Conservation (phyloP, 2,113 vertebrate genomes). For the Amia ocellicauda region DNA sequence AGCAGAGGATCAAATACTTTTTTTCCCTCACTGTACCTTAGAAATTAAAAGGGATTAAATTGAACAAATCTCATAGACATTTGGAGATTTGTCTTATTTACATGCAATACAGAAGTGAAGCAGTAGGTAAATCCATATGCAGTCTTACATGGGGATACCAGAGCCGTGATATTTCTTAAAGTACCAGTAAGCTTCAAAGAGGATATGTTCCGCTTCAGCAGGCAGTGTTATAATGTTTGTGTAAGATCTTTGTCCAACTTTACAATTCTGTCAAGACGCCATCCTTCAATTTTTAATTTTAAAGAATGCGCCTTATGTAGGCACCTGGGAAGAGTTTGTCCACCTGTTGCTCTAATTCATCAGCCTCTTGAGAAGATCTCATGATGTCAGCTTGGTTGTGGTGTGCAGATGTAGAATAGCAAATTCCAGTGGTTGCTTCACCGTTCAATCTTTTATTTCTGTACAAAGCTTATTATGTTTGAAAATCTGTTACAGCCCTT, state of each 20-base stretch:
- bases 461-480: no score
- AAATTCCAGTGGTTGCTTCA: no score
- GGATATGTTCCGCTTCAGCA: background rate
- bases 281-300: background rate
- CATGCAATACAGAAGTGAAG: background rate
- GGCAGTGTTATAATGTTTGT: background rate
- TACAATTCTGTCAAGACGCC: background rate
- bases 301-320: no score
- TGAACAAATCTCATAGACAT: slow-evolving; percentile 13
- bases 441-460: no score
- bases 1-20: no score
- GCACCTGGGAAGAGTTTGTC: no score
- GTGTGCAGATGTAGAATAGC: no score
- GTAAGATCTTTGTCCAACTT: background rate
- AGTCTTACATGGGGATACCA: slow-evolving; percentile 23
- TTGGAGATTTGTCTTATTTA: slow-evolving; percentile 10
- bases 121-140: slow-evolving; percentile 25
- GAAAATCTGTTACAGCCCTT: no score
- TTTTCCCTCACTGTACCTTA: no score
- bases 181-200: background rate
- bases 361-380: no score
- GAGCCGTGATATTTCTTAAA: background rate
- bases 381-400: no score
- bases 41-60: slow-evolving; percentile 38
- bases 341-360: no score